Evolutionary conservation across 1,140 invertebrate genomes (phyloP), one percentile per base, ranked within the genome.

Genomic region (Drosophila serrata): DNA sequence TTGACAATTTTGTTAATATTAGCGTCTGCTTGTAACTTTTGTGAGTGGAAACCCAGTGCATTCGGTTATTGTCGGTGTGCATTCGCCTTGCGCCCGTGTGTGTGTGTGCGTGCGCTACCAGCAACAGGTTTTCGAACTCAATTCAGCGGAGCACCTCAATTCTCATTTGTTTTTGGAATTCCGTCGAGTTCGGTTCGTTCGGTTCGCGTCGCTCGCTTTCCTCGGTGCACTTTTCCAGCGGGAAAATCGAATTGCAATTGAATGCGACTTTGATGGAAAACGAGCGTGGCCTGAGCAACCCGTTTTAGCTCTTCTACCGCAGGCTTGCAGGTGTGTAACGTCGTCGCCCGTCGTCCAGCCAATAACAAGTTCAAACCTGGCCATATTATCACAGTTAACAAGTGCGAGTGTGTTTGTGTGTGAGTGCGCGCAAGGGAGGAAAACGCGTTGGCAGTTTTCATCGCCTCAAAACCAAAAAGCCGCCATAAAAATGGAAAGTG

Each of bases 71-170:
- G 27, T 27, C 22, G 63, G 62, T 56, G 48, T 56, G 40, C 49
- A 57, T 29, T 64, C 13, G 22, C 12, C 6, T 27, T 24, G 24
- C 24, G 33, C 37, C 33, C 53, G 70, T 51, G 17, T 49, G 62
- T 40, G 27, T 51, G 45, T 65, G 70, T 53, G 45, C 17, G 72
- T 64, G 37, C 22, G 45, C 13, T 5, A 19, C 98, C 98, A 98
- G 98, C 93, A 76, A 76, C 74, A 76, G 74, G 74, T 76, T 76
- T 70, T 59, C n/a, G 43, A 64, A 67, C 43, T 64, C 33, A 63
- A 48, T 61, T 29, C 59, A 12, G 15, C 56, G 22, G 59, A 63
- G 42, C 43, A 45, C 59, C 60, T 64, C 33, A 40, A 51, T 55
- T 57, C 70, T 64, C 51, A 75, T 56, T 75, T 76, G 62, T 45